These are phyloP conservation scores for Acromyrmex echinatior DNA, from an alignment of 1,140 invertebrate species.

Conservation along the genomic window DNA sequence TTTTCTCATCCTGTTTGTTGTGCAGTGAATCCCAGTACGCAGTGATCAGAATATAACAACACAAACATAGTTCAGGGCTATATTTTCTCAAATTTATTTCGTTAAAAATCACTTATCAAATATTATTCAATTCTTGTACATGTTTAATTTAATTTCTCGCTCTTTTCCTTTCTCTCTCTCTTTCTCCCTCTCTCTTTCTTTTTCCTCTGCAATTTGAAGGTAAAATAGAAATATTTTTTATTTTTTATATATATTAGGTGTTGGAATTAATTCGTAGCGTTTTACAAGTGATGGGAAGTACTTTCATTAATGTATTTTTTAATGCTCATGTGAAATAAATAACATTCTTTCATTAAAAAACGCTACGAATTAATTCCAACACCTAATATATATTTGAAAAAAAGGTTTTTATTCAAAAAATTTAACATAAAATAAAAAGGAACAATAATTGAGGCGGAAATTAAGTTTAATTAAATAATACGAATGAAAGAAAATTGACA, in stretches of 20 bases:
- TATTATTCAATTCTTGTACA: neutral
- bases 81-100: neutral
- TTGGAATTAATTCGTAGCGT: too few relatives aligned
- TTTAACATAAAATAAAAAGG: neutral
- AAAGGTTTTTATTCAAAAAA: neutral
- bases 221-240: conserved; percentile 14
- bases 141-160: neutral
- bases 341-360: too few relatives aligned
- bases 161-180: neutral
- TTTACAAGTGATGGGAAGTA: too few relatives aligned
- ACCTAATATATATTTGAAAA: neutral
- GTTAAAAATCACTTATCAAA: neutral
- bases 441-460: neutral
- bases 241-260: neutral
- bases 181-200: neutral
- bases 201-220: neutral
- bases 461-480: conserved; percentile 21
- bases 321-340: too few relatives aligned
- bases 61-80: conserved; percentile 25
- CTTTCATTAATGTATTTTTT: too few relatives aligned
- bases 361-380: too few relatives aligned
- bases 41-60: conserved; percentile 55
- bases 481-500: neutral
- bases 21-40: conserved; percentile 29
- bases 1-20: conserved; percentile 45